Evolutionary conservation across 2,888 invertebrate species (phyloP).

Genomic region (Chymomyza fuscimana): DNA sequence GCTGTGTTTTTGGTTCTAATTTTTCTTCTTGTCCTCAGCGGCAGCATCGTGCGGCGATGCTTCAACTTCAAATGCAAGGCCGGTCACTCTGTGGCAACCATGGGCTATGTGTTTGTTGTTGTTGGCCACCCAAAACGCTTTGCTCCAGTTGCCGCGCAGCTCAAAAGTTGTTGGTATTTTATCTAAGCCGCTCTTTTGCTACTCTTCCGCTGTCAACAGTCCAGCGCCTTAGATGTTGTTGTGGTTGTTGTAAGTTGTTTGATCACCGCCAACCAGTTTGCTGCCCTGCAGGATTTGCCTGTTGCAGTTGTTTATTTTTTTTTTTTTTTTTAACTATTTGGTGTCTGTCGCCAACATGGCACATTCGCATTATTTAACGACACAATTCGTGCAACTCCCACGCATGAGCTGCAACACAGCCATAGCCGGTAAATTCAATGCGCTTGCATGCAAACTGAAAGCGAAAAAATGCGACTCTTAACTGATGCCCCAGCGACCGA

Average conservation of each 20-base stretch:
- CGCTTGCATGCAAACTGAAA: conserved; percentile 59
- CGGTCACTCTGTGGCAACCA: conserved; percentile 41
- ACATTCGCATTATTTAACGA: conserved; percentile 71
- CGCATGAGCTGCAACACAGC: conserved; percentile 41
- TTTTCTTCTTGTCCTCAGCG: conserved; percentile 34
- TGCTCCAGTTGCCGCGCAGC: conserved; percentile 59
- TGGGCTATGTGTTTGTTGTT: not conserved
- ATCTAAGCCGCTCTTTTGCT: conserved; percentile 12
- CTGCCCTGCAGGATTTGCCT: not conserved
- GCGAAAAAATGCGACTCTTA: conserved; percentile 66
- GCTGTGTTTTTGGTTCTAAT: not conserved
- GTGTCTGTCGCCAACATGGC: conserved; percentile 62
- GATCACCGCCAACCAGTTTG: conserved; percentile 40
- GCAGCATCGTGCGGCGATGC: conserved; percentile 24
- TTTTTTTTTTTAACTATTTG: conserved; percentile 7
- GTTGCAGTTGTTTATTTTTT: not conserved
- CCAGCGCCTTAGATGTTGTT: conserved; percentile 32
- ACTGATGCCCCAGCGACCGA: conserved; percentile 74
- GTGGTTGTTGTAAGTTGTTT: conserved; percentile 24
- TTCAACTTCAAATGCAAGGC: conserved; percentile 71
- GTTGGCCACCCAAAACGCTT: conserved; percentile 63
- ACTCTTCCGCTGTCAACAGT: conserved; percentile 9
- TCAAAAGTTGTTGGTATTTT: conserved; percentile 14
- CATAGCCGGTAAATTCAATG: not conserved
- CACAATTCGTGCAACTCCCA: conserved; percentile 76